Evolutionary conservation across 2,113 vertebrate genomes (phyloP).

Genomic region (Caranx melampygus): DNA sequence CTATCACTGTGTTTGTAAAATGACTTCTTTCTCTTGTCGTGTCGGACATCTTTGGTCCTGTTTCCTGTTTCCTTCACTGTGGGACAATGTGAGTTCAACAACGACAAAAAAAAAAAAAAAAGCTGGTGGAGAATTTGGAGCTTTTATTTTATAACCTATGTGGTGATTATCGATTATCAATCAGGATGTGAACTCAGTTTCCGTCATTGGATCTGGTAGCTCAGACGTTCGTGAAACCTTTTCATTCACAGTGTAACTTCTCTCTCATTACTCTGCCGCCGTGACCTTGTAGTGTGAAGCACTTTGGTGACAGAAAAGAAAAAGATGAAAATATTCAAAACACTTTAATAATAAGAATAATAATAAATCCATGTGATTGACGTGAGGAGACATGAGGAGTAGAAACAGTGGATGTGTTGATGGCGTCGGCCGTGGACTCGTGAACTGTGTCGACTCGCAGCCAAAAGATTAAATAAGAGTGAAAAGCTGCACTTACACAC

Average conservation of each 20-base stretch:
- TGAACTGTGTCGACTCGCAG: constrained; percentile 2
- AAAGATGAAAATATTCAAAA: constrained; percentile 2
- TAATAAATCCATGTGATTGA: background rate
- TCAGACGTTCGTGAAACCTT: too few species aligned
- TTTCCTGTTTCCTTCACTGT: too few species aligned
- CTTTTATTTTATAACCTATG: too few species aligned
- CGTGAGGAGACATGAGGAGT: background rate
- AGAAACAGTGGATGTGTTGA: constrained; percentile 29
- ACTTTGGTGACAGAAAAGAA: background rate
- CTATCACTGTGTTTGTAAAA: too few species aligned
- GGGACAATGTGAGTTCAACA: too few species aligned
- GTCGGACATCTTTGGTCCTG: too few species aligned
- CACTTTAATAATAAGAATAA: background rate
- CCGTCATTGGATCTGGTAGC: too few species aligned
- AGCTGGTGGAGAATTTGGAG: too few species aligned
- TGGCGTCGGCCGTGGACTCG: constrained; percentile 5
- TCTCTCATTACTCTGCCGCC: background rate
- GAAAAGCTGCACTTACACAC: background rate
- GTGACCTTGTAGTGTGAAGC: constrained; percentile 19
- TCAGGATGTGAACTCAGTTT: too few species aligned
- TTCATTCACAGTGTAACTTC: background rate
- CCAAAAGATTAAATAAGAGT: constrained; percentile 16
- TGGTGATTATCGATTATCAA: too few species aligned
- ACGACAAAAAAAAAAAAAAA: too few species aligned
- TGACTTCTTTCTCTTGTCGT: too few species aligned